Conservation (phyloP, 1,140 invertebrate genomes). For the Berghia stephanieae region DNA sequence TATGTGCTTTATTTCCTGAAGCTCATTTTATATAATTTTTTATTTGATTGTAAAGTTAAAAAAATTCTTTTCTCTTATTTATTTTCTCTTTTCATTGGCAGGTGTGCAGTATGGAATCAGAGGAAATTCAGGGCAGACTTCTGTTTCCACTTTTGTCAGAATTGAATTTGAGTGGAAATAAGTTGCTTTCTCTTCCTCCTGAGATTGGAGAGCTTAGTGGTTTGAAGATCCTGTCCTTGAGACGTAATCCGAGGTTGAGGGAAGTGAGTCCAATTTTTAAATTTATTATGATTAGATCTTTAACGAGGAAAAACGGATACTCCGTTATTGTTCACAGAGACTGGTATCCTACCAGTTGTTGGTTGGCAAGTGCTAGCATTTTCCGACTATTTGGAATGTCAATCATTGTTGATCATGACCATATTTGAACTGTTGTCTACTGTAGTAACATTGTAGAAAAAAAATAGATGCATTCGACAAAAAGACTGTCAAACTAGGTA, state of each 20-base stretch:
- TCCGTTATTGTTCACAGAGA: too few relatives aligned
- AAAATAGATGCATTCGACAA: too few relatives aligned
- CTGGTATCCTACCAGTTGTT: too few relatives aligned
- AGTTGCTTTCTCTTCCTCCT: slow-evolving; percentile 80
- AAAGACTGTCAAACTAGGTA: too few relatives aligned
- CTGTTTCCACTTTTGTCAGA: slow-evolving; percentile 94
- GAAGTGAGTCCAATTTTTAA: slow-evolving; percentile 69
- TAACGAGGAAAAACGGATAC: too few relatives aligned
- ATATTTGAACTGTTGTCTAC: too few relatives aligned
- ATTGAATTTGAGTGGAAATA: slow-evolving; percentile 93
- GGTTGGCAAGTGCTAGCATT: too few relatives aligned
- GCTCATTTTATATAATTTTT: neutral
- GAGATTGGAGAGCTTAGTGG: slow-evolving; percentile 87
- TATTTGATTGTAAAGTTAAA: neutral
- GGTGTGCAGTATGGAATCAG: slow-evolving; percentile 39
- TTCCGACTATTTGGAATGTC: too few relatives aligned
- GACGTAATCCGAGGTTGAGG: slow-evolving; percentile 43
- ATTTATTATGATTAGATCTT: too few relatives aligned
- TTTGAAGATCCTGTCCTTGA: slow-evolving; percentile 90
- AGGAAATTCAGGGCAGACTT: slow-evolving; percentile 68
- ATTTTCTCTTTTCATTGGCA: slow-evolving; percentile 10
- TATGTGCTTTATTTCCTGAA: too few relatives aligned
- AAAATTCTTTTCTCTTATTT: neutral
- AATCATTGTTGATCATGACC: too few relatives aligned
- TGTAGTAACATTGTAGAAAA: too few relatives aligned